A percentile compares a stretch with the other conserved stretches of the same genome.
Conservation (phyloP, 2,113 vertebrate species). For the Lynx canadensis region DNA sequence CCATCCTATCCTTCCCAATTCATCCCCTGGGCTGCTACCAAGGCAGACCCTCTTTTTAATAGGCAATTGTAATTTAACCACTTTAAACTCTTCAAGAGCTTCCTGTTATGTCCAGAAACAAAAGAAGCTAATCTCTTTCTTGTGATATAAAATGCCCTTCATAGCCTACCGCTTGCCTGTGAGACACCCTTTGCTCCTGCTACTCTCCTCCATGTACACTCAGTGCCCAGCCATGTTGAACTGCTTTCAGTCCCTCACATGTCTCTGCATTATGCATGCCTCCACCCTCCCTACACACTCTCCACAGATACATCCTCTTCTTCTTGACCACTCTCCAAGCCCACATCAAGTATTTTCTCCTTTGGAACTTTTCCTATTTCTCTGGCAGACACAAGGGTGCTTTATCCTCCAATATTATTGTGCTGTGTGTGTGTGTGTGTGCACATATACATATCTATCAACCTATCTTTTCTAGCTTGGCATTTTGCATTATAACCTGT, state of each 20-base stretch:
- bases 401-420: not conserved
- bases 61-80: not conserved
- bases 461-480: not conserved
- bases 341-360: not conserved
- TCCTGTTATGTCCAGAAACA: not conserved
- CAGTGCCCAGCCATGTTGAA: not conserved
- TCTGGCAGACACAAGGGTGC: not conserved
- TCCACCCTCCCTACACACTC: not conserved
- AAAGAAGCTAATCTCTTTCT: not conserved
- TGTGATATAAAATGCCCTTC: not conserved
- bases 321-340: not conserved
- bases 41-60: not conserved
- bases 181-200: not conserved
- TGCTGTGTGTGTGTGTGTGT: not conserved
- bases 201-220: accelerated
- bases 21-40: not conserved
- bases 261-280: not conserved
- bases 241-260: not conserved
- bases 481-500: not conserved
- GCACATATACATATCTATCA: not conserved
- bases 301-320: not conserved
- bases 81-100: not conserved
- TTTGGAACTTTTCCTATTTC: not conserved
- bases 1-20: not conserved
- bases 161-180: not conserved